A percentile compares a stretch with the other conserved stretches of the same genome.
Conservation (phyloP, 2,888 invertebrate genomes). For the Polylopha cassiicola region DNA sequence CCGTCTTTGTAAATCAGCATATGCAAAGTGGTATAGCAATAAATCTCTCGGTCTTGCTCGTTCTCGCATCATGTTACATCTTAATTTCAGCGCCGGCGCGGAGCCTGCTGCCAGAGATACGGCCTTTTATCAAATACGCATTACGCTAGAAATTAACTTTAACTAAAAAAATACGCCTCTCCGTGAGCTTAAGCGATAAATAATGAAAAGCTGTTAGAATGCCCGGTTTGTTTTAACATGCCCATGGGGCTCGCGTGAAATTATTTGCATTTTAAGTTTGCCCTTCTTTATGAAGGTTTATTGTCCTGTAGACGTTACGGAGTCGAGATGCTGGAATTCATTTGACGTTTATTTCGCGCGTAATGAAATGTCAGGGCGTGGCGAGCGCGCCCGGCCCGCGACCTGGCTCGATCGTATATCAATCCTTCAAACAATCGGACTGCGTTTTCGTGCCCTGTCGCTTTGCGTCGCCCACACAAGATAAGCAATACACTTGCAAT, state of each 20-base stretch:
- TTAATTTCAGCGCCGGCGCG: slow-evolving; percentile 77
- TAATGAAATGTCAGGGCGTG: slow-evolving; percentile 2
- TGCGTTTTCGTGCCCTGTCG: slow-evolving; percentile 19
- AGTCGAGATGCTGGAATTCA: no score
- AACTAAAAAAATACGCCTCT: slow-evolving; percentile 58
- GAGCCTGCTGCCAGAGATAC: slow-evolving; percentile 74
- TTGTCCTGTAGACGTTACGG: no score
- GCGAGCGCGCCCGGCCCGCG: background rate
- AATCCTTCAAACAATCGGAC: slow-evolving; percentile 20
- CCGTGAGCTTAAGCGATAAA: slow-evolving; percentile 67
- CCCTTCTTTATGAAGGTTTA: slow-evolving; percentile 51
- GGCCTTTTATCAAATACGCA: slow-evolving; percentile 76
- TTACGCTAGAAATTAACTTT: slow-evolving; percentile 74
- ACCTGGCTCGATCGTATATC: slow-evolving; percentile 8
- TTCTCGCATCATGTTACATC: slow-evolving; percentile 80
- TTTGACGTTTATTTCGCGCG: background rate
- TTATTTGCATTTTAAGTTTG: slow-evolving; percentile 69
- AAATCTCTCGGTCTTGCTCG: slow-evolving; percentile 78
- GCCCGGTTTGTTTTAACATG: slow-evolving; percentile 69
- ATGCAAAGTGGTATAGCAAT: slow-evolving; percentile 79
- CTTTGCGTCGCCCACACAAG: slow-evolving; percentile 16
- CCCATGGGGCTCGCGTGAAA: slow-evolving; percentile 64
- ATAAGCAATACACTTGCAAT: slow-evolving; percentile 19
- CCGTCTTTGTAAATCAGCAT: slow-evolving; percentile 78
- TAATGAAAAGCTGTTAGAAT: slow-evolving; percentile 70